A percentile compares a stretch with the other conserved stretches of the same genome.
These are phyloP conservation scores for Tetrax tetrax DNA, from an alignment of 2,113 vertebrate species.

Conservation along the genomic window DNA sequence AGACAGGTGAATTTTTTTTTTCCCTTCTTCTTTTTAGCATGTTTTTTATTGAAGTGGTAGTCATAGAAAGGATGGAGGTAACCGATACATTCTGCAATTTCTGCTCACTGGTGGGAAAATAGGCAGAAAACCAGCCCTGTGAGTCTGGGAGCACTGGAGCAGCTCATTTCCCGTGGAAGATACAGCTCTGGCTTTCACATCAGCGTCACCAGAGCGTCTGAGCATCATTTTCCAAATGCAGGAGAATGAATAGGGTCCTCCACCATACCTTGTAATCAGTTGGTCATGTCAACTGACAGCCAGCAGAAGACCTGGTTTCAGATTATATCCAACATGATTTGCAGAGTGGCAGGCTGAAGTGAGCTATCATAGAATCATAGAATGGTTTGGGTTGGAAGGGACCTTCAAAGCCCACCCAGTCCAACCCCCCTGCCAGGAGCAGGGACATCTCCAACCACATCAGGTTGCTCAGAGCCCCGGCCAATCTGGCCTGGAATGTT, in stretches of 20 bases:
- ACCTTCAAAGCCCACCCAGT: no score
- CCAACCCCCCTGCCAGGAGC: no score
- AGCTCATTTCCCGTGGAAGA: not conserved
- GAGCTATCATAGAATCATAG: not conserved
- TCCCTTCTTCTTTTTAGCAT: not conserved
- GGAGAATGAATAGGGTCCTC: not conserved
- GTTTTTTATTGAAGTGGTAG: not conserved
- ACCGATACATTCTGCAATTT: not conserved
- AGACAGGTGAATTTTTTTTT: not conserved
- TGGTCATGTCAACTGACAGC: not conserved
- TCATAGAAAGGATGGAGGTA: not conserved
- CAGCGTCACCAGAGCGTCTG: not conserved
- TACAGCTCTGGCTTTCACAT: not conserved
- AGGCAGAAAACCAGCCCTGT: not conserved
- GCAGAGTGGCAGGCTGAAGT: not conserved
- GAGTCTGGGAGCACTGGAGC: not conserved
- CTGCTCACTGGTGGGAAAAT: not conserved
- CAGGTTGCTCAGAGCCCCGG: no score
- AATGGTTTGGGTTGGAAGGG: no score
- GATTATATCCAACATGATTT: not conserved
- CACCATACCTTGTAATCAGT: no score
- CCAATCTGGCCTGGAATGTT: no score
- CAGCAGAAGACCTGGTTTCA: not conserved
- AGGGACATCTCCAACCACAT: no score
- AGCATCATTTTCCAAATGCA: not conserved